phyloP scores from a whole-genome alignment of 2,888 invertebrate genomes.

The Callyntrura guangdongensis region DNA sequence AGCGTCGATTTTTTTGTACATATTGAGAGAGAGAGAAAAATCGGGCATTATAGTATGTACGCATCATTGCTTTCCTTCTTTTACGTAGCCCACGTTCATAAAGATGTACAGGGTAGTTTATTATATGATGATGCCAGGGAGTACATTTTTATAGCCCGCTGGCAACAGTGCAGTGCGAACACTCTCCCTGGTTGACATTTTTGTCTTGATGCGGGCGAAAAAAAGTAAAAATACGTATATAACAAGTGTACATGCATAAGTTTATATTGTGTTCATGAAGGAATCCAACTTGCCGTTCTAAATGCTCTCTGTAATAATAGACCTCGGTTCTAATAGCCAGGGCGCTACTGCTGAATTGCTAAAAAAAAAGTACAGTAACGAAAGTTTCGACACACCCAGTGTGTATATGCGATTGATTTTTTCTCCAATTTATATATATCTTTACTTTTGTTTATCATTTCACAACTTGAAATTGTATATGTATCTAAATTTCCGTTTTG shows the following conservation, averaged over 20 bases:
- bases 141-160: background rate
- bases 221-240: background rate
- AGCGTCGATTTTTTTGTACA: slow-evolving; percentile 26
- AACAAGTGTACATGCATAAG: background rate
- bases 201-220: background rate
- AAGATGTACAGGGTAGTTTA: too few relatives aligned
- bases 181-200: slow-evolving; percentile 7
- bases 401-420: slow-evolving; percentile 30
- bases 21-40: slow-evolving; percentile 19
- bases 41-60: background rate
- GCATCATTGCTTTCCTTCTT: slow-evolving; percentile 4
- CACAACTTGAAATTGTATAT: background rate
- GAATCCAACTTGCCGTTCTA: background rate
- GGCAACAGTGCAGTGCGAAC: background rate
- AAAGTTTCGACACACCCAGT: background rate
- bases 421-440: background rate
- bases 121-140: background rate
- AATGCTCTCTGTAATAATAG: background rate
- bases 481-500: background rate
- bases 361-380: background rate
- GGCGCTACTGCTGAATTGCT: slow-evolving; percentile 23
- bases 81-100: background rate
- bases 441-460: background rate
- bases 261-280: too few relatives aligned
- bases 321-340: background rate